Percentiles rank a stretch among this genome's conserved stretches.
Conservation (phyloP, 2,888 invertebrate species). For the Acanthacorydalis orientalis region DNA sequence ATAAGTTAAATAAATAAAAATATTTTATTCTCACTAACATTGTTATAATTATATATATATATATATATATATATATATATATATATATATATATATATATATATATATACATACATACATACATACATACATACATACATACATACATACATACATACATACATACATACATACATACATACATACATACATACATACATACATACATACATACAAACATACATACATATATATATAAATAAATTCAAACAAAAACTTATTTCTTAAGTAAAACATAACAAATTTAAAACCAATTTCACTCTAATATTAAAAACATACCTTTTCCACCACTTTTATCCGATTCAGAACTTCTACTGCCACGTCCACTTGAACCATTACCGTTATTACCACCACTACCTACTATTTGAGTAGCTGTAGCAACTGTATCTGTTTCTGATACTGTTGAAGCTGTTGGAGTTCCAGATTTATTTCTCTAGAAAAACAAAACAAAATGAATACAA, state of each 20-base stretch:
- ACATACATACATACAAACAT: no score
- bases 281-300: neutral
- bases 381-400: slow-evolving; percentile 22
- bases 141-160: no score
- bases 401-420: slow-evolving; percentile 24
- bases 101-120: no score
- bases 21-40: no score
- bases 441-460: slow-evolving; percentile 19
- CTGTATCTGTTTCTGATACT: slow-evolving; percentile 22
- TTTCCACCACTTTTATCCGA: slow-evolving; percentile 7
- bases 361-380: slow-evolving; percentile 34
- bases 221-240: no score
- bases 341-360: slow-evolving; percentile 29
- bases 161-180: no score
- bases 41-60: no score
- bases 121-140: no score
- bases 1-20: no score
- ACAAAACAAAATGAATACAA: neutral
- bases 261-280: neutral
- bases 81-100: no score
- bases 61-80: no score
- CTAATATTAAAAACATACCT: neutral
- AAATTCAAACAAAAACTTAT: neutral
- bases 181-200: no score
- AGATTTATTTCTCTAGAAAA: slow-evolving; percentile 20